Percentiles rank a stretch among this genome's conserved stretches.
Evolutionary conservation across 2,888 invertebrate genomes (phyloP).

Genomic region (Abscondita cerata): DNA sequence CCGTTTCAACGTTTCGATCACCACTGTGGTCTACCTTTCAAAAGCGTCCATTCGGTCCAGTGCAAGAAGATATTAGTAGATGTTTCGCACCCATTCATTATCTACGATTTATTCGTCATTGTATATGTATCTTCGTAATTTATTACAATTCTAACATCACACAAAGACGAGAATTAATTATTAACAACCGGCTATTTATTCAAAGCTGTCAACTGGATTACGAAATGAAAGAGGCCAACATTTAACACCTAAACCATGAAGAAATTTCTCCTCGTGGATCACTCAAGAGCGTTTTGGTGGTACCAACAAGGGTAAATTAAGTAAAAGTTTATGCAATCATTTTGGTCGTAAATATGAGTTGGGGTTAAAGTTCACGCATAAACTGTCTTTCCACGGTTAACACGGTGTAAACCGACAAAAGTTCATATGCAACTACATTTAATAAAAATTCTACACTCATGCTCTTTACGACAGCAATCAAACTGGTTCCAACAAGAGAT

Average conservation of each 20-base stretch:
- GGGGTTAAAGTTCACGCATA: constrained; percentile 15
- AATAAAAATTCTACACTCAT: constrained; percentile 5
- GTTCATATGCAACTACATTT: constrained; percentile 5
- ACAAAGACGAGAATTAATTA: constrained; percentile 31
- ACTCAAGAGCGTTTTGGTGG: too few relatives aligned
- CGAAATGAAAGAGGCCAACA: constrained; percentile 5
- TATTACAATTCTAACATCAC: constrained; percentile 30
- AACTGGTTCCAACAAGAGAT: constrained; percentile 21
- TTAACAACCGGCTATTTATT: constrained; percentile 27
- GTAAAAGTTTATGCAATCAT: too few relatives aligned
- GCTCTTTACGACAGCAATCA: background rate
- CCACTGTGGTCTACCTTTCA: too few relatives aligned
- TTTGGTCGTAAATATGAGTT: constrained; percentile 8
- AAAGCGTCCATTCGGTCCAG: constrained; percentile 25
- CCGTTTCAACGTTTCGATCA: constrained; percentile 22
- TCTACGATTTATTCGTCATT: constrained; percentile 32
- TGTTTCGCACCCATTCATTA: constrained; percentile 27
- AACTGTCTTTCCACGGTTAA: constrained; percentile 14
- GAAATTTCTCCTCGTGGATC: too few relatives aligned
- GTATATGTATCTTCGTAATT: constrained; percentile 28
- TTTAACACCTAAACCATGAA: too few relatives aligned
- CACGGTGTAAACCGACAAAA: background rate
- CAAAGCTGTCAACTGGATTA: constrained; percentile 18
- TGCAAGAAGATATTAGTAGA: constrained; percentile 27
- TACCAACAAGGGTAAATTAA: too few relatives aligned